These are phyloP conservation scores for human DNA, from an alignment of 2,113 vertebrate genomes.

Conservation along the genomic window GRCh38 chr1:235190501-235191000, in stretches of 20 bases:
- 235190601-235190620: slow-evolving; percentile 3
- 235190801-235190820: neutral
- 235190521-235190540: neutral
- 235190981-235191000: neutral
- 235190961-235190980: neutral
- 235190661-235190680: neutral
- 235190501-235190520: neutral
- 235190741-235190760: neutral
- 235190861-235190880: neutral
- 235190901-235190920: neutral
- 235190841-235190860: neutral
- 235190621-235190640: neutral
- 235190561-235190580: neutral
- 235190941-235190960: neutral
- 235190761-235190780: neutral
- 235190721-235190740: neutral
- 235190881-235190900: neutral
- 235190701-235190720: neutral
- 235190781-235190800: neutral
- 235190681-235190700: neutral
- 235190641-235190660: neutral
- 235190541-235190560: neutral
- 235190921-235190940: neutral
- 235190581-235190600: neutral
- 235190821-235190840: neutral